Base-by-base conservation (phyloP, 2,797 vertebrate species). In the Mallotus villosus region DNA sequence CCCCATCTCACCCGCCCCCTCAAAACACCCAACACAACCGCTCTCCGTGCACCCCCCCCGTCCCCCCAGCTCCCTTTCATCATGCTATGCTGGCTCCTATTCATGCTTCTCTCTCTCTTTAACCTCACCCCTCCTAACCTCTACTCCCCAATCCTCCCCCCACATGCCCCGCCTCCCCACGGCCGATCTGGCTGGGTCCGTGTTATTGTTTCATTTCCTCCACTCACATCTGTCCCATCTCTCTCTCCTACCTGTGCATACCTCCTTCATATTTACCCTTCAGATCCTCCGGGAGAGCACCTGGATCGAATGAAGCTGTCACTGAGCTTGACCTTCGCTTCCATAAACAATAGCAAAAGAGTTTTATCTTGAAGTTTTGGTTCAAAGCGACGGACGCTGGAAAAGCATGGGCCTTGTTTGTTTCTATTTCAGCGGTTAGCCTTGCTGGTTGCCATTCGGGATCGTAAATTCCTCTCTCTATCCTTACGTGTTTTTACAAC, bases 201-300 rank as follows among this genome's bases (percentile, higher is more conserved):
- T 89, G 82, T 89, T 90, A 78, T 86, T 72, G 70, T 89, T 91
- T 90, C 73, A 89, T 90, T 91, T 91, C 90, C 86, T 79, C 63
- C 68, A 65, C 29, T 6, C n/a, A 66, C 58, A 61, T 68, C 37
- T 51, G 49, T 53, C 49, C 63, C n/a, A n/a, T n/a, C 79, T 70
- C 59, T 68, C 32, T 69, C 21, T 66, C 71, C 16, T 65, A 86
- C 83, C 82, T 86, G 81, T 59, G 80, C 78, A 81, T 77, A 8
- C 76, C 79, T 75, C 67, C 67, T 46, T 82, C 83, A 81, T 81
- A 34, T 24, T 4, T 82, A 49, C 57, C 77, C 77, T 83, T 82
- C 82, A 1, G 41, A 46, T 46, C 41, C 11, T 46, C 11, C 41
- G 14, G 41, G 41, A 14, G 14, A 2, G 41, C 82, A 61, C 63